Percentiles rank a stretch among this genome's conserved stretches.
These are phyloP conservation scores for Craterocephalus amniculus DNA, from an alignment of 2,797 vertebrate species.

Conservation along the genomic window DNA sequence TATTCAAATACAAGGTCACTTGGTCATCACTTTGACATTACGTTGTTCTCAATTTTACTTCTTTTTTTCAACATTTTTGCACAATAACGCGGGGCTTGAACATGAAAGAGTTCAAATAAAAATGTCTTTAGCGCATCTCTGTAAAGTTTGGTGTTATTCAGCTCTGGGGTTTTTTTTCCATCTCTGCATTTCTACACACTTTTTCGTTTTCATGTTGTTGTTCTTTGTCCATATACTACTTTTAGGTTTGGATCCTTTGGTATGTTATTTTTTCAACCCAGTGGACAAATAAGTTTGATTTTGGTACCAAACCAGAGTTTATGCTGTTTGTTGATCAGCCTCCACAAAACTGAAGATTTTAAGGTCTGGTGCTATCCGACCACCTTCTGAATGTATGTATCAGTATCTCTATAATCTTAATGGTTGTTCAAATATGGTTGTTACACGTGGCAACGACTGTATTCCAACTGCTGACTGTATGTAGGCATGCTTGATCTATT, in stretches of 20 bases:
- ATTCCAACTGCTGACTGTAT: conserved; percentile 74
- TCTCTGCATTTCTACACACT: background rate
- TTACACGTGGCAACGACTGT: conserved; percentile 58
- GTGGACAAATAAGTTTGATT: conserved; percentile 35
- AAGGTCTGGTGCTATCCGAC: conserved; percentile 53
- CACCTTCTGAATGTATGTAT: conserved; percentile 75
- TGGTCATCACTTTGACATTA: background rate
- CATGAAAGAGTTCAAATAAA: conserved; percentile 47
- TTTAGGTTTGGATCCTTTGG: conserved; percentile 9
- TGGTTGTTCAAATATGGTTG: conserved; percentile 59
- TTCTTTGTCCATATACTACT: background rate
- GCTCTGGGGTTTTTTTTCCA: background rate
- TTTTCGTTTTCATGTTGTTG: background rate
- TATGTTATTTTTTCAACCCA: conserved; percentile 32
- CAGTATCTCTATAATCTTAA: conserved; percentile 67
- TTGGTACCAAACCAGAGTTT: conserved; percentile 27
- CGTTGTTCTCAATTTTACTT: background rate
- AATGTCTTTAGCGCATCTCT: conserved; percentile 45
- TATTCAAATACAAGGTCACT: conserved; percentile 16
- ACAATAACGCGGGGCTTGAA: conserved; percentile 22
- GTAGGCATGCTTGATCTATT: conserved; percentile 83
- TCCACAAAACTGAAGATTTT: conserved; percentile 45
- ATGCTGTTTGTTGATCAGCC: conserved; percentile 36
- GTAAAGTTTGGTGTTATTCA: background rate
- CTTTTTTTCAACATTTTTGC: background rate